phyloP scores from a whole-genome alignment of 64 coral and sea anemone genomes.

The Acropora yongei region DNA sequence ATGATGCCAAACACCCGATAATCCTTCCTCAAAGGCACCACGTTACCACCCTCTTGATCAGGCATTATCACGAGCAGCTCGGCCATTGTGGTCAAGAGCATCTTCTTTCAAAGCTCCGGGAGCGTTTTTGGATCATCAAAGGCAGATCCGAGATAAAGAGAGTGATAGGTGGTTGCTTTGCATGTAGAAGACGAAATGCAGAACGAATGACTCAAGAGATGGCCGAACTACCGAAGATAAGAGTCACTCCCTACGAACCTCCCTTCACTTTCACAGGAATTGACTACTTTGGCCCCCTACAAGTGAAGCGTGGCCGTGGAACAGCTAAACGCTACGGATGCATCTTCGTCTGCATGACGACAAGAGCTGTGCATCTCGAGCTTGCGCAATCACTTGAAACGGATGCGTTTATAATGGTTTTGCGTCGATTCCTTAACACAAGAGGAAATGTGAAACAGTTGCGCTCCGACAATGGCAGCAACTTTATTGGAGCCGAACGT shows the following conservation, averaged over 20 bases:
- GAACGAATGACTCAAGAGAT: slow-evolving; percentile 44
- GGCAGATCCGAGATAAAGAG: slow-evolving; percentile 31
- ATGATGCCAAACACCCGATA: slow-evolving; percentile 61
- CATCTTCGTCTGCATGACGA: slow-evolving; percentile 66
- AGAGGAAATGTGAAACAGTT: slow-evolving; percentile 41
- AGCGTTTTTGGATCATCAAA: slow-evolving; percentile 62
- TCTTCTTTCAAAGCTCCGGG: slow-evolving; percentile 1
- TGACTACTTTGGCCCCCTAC: slow-evolving; percentile 65
- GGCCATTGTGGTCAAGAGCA: slow-evolving; percentile 70
- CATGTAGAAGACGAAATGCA: slow-evolving; percentile 7
- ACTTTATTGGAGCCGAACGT: slow-evolving; percentile 57
- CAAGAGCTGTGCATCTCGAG: slow-evolving; percentile 44
- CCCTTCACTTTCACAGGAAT: slow-evolving; percentile 52
- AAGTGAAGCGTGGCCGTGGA: slow-evolving; percentile 61
- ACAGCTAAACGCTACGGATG: slow-evolving; percentile 38
- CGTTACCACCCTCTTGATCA: slow-evolving; percentile 30
- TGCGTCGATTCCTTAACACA: slow-evolving; percentile 23
- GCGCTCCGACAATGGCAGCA: slow-evolving; percentile 67
- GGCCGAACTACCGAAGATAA: slow-evolving; percentile 64
- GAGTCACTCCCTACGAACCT: slow-evolving; percentile 56
- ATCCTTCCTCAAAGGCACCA: slow-evolving; percentile 63
- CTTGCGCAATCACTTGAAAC: slow-evolving; percentile 63
- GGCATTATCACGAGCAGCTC: slow-evolving; percentile 11
- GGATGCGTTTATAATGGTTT: slow-evolving; percentile 52
- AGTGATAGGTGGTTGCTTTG: slow-evolving; percentile 27